Base-by-base conservation (phyloP, 1,140 invertebrate genomes). In the Calephelis nemesis region DNA sequence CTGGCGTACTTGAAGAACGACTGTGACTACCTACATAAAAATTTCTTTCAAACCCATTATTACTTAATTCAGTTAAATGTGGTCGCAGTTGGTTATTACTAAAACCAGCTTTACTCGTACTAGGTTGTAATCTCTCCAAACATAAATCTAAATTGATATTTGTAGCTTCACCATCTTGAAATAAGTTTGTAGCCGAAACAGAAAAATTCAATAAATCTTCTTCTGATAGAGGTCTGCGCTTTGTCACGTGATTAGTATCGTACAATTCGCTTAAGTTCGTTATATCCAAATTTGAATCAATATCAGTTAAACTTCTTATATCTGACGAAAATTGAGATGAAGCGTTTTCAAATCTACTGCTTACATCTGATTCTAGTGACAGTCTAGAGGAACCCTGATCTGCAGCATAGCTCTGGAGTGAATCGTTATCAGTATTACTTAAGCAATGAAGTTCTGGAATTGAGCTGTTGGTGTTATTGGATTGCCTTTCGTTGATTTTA, bases 211-310 rank as follows among this genome's bases (percentile, higher is more conserved):
- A 93, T 76, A 93, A 87, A 0, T 93, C 93, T 74, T 94, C 93
- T 74, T 95, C 95, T 11, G 95, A 96, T 0, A 96, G 92, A 0
- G 96, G 96, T 71, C 95, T 89, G 52, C 95, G 91, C 73, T 96
- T 96, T 9, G 95, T 77, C 72, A 94, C 93, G n/a, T 93, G 92
- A 81, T 95, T 94, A 50, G 94, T 89, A 69, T 95, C 93, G 6
- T 42, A 30, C 80, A 81, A 50, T 82, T 90, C 74, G 67, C 67
- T 74, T 39, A 86, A 69, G 74, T 93, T 92, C 30, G 94, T 86
- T 11, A 94, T 84, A 67, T 95, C 94, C 0, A 93, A 84, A 65
- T 82, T 77, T 60, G 84, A 78, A 63, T 87, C 88, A 68, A 81
- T 86, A 68, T 85, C 87, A 71, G 85, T 84, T 49, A 92, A 78